Base-by-base conservation (phyloP, 2,797 vertebrate species). In the Gymnoscopelus microlampas region DNA sequence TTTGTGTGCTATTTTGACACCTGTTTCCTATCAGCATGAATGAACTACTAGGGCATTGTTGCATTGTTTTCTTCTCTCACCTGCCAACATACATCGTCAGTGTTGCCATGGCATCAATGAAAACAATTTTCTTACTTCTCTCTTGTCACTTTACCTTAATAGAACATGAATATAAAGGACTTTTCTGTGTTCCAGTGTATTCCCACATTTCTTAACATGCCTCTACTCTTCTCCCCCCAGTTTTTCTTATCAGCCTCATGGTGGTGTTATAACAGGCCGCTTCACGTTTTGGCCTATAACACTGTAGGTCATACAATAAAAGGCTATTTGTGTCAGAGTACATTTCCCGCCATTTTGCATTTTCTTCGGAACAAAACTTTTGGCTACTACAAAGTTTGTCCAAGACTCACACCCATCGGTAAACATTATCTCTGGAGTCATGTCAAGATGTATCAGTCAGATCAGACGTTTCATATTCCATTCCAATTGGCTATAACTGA, bases 61-160 rank as follows among this genome's bases (percentile, higher is more conserved):
- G 39, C 39, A 44, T 0, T 10, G 9, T 44, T 9, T 44, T 9
- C 49, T 73, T 79, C 80, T 65, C 56, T 35, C 62, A 66, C 70
- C 48, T 71, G 53, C 66, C 24, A n/a, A 39, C 57, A 65, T 76
- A 54, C 73, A 78, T 51, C 9, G 57, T 81, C 32, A 71, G 35
- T 39, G 87, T 89, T 89, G 85, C 85, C 85, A 91, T 89, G 86
- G 86, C 71, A 79, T 76, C 85, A 53, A 49, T 66, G 69, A 77
- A 76, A 83, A 80, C 68, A 63, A 10, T 2, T 44, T 2, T 44
- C 57, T 80, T 58, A 80, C 69, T 75, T 84, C 60, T 72, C 35
- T 61, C 63, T 57, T 81, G 78, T 83, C 78, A 72, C 78, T 68
- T 80, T 7, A 44, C 39, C 39, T 44, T 44, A 8, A 44, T 44